phyloP scores from a whole-genome alignment of 1,140 invertebrate species.

The Zaprionus inermis region DNA sequence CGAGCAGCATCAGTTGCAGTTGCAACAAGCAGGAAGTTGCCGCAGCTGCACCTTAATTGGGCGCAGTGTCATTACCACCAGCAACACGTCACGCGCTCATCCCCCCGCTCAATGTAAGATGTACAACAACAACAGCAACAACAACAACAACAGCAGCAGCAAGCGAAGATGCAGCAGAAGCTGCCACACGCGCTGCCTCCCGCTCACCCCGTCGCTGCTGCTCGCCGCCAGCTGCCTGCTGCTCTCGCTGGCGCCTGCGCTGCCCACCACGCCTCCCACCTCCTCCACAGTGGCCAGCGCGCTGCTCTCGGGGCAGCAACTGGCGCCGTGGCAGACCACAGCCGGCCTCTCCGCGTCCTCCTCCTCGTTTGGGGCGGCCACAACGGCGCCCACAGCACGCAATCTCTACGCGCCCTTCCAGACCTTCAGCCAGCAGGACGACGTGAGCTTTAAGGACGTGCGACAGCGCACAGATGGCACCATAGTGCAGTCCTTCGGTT shows the following conservation, averaged over 20 bases:
- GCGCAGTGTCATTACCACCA: conserved; percentile 74
- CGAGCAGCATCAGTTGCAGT: conserved; percentile 25
- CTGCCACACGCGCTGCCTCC: conserved; percentile 34
- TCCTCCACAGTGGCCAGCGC: conserved; percentile 50
- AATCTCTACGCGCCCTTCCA: conserved; percentile 81
- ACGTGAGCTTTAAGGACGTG: conserved; percentile 69
- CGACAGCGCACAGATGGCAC: conserved; percentile 68
- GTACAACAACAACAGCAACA: conserved; percentile 41
- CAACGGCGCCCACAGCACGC: conserved; percentile 57
- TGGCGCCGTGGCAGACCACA: conserved; percentile 64
- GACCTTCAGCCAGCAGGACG: conserved; percentile 73
- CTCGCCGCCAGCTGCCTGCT: conserved; percentile 55
- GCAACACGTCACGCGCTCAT: conserved; percentile 43
- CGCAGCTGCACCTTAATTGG: conserved; percentile 76
- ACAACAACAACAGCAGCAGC: conserved; percentile 33
- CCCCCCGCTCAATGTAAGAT: conserved; percentile 81
- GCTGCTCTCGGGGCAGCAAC: conserved; percentile 61
- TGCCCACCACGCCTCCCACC: conserved; percentile 46
- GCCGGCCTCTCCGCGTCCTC: background rate
- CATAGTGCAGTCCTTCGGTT: conserved; percentile 74
- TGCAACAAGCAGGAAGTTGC: conserved; percentile 68
- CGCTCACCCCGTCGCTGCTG: conserved; percentile 48
- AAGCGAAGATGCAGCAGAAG: background rate
- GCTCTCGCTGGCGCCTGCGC: conserved; percentile 43
- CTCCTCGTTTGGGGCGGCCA: conserved; percentile 19